These are phyloP conservation scores for Pelagia noctiluca DNA, from an alignment of 30 jellyfish, hydroid and myxozoan species.

Conservation along the genomic window DNA sequence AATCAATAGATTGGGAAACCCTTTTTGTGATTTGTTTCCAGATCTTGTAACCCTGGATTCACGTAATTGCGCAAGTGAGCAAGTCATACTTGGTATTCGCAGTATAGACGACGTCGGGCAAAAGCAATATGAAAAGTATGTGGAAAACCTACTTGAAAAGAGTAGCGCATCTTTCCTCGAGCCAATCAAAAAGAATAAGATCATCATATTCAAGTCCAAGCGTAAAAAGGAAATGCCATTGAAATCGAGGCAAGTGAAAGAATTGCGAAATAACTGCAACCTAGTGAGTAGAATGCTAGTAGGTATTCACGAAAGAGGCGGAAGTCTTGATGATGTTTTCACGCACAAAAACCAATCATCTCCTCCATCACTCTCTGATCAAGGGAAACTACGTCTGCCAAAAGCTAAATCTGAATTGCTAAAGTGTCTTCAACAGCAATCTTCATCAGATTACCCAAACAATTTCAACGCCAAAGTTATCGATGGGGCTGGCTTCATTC, in stretches of 20 bases:
- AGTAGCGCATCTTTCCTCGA: no score
- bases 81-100: no score
- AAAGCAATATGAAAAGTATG: no score
- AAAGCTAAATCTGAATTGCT: background rate
- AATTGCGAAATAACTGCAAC: background rate
- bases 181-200: no score
- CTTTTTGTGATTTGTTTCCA: no score
- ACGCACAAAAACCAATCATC: conserved; percentile 4
- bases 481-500: conserved; percentile 3
- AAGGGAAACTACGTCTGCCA: background rate
- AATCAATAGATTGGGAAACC: no score
- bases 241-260: background rate
- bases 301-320: conserved; percentile 1
- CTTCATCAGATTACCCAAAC: background rate
- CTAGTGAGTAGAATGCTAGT: background rate
- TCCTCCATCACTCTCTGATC: conserved; percentile 19
- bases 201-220: background rate
- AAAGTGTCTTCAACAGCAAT: background rate
- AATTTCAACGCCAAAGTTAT: background rate
- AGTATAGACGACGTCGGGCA: no score
- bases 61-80: no score
- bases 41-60: no score
- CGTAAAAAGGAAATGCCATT: background rate
- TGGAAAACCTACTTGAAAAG: no score
- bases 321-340: conserved; percentile 16